Conservation (phyloP, 2,797 vertebrate genomes). For the Picus viridis region DNA sequence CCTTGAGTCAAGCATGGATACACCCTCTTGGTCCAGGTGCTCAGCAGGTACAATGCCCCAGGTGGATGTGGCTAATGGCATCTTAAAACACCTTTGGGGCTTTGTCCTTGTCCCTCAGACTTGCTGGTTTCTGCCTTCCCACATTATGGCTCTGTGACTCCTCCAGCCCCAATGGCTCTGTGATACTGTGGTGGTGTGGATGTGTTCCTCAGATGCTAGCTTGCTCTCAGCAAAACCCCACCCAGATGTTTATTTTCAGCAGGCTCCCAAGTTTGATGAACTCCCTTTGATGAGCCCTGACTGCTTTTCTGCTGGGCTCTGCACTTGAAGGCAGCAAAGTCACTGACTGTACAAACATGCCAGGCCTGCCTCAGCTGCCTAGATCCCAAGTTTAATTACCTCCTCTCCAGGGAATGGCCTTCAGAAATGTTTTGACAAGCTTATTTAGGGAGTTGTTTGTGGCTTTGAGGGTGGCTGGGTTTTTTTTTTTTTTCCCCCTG, state of each 20-base stretch:
- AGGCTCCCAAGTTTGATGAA: conserved; percentile 40
- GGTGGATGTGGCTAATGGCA: too few species aligned
- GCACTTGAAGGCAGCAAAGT: conserved; percentile 49
- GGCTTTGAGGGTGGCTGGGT: background rate
- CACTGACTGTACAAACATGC: conserved; percentile 58
- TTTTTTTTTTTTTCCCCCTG: too few species aligned
- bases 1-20: too few species aligned
- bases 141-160: too few species aligned
- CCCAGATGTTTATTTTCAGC: conserved; percentile 69
- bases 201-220: background rate
- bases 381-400: conserved; percentile 36
- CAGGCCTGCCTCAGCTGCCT: conserved; percentile 38
- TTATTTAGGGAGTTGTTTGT: background rate
- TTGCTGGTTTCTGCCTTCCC: too few species aligned
- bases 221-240: background rate
- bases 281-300: conserved; percentile 51
- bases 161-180: too few species aligned
- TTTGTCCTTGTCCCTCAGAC: too few species aligned
- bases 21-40: too few species aligned
- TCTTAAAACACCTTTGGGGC: too few species aligned
- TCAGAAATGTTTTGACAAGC: background rate
- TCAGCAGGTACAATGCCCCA: too few species aligned
- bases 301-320: background rate
- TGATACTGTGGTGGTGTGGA: background rate
- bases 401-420: conserved; percentile 49